A percentile compares a stretch with the other conserved stretches of the same genome.
Conservation (phyloP, 2,113 vertebrate species). For the Ageneiosus marmoratus region DNA sequence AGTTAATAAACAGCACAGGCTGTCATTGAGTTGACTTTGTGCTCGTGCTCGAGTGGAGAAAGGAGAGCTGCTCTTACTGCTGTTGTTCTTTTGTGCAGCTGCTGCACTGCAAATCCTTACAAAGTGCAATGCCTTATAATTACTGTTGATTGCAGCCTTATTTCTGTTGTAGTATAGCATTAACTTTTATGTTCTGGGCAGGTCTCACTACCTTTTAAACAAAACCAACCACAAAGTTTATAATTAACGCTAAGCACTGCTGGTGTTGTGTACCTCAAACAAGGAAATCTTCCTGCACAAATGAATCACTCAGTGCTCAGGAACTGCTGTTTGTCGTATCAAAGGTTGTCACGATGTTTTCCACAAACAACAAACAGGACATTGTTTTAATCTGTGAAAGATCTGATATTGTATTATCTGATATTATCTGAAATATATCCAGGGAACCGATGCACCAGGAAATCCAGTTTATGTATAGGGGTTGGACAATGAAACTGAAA, state of each 20-base stretch:
- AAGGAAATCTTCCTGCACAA: not conserved
- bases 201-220: constrained; percentile 4
- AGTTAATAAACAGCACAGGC: constrained; percentile 40
- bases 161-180: not conserved
- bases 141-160: not conserved
- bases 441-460: not conserved
- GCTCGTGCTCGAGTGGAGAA: not conserved
- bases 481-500: too few species aligned
- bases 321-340: not conserved
- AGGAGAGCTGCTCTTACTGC: not conserved
- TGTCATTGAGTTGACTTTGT: constrained; percentile 48
- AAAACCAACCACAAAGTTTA: not conserved
- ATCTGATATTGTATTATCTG: not conserved
- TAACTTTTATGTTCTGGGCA: not conserved
- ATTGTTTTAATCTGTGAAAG: too few species aligned
- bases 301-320: not conserved
- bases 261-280: not conserved
- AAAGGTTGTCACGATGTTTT: too few species aligned
- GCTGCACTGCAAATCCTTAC: constrained; percentile 1
- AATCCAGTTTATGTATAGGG: too few species aligned
- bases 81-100: constrained; percentile 26
- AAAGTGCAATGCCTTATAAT: constrained; percentile 24
- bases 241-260: not conserved
- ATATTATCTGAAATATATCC: not conserved
- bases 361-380: too few species aligned